Percentiles rank a stretch among this genome's conserved stretches.
These are phyloP conservation scores for Potamilus streckersoni DNA, from an alignment of 1,140 invertebrate species.

Conservation along the genomic window DNA sequence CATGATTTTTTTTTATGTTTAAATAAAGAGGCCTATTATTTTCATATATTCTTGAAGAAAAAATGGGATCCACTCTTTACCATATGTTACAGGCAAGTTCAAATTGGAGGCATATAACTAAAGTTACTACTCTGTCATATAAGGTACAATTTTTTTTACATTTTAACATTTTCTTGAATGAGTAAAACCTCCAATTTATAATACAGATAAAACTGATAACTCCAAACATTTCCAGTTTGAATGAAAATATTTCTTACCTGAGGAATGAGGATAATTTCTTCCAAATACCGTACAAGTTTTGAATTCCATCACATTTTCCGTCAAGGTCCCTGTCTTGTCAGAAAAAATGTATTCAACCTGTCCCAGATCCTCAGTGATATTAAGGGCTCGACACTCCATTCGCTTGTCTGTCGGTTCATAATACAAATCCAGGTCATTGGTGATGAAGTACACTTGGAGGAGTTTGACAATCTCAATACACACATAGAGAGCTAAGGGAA, in stretches of 20 bases:
- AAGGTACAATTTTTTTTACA: too few relatives aligned
- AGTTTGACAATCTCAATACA: slow-evolving; percentile 97
- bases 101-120: too few relatives aligned
- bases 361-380: slow-evolving; percentile 97
- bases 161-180: too few relatives aligned
- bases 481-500: slow-evolving; percentile 96
- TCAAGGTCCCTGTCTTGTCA: slow-evolving; percentile 97
- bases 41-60: too few relatives aligned
- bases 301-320: slow-evolving; percentile 98
- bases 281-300: slow-evolving; percentile 86
- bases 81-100: too few relatives aligned
- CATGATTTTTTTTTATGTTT: too few relatives aligned
- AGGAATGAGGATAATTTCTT: slow-evolving; percentile 78
- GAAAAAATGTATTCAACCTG: slow-evolving; percentile 97
- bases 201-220: too few relatives aligned
- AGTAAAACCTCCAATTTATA: too few relatives aligned
- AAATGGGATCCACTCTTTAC: too few relatives aligned
- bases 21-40: too few relatives aligned
- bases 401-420: slow-evolving; percentile 84
- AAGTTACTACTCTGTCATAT: too few relatives aligned
- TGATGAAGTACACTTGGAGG: slow-evolving; percentile 95
- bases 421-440: slow-evolving; percentile 88
- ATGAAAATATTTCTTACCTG: slow-evolving; percentile 33
- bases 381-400: slow-evolving; percentile 94
- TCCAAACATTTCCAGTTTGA: too few relatives aligned